Evolutionary conservation across 2,113 vertebrate genomes (phyloP), one percentile per base, ranked within the genome.

Genomic region (Geothlypis trichas): DNA sequence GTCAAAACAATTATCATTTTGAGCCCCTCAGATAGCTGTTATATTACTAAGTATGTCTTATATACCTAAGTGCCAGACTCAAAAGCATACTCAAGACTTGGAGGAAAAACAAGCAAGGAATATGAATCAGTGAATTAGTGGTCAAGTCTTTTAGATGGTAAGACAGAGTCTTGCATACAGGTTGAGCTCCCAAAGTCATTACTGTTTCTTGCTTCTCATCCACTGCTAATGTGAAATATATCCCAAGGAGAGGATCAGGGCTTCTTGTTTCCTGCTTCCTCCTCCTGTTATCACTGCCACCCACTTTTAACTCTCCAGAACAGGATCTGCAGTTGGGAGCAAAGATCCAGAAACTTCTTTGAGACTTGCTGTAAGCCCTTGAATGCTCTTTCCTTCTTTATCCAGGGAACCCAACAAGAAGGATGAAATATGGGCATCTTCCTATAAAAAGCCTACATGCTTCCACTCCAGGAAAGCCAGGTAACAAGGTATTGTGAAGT

Each of bases 1-100:
- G 89, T 89, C 68, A 84, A 90, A 94, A 58, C 22, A 86, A 80
- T 92, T 90, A 86, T 49, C 24, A 77, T 89, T 92, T 54, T 62
- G 55, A 92, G 17, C 46, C 31, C 10, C 24, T 89, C 31, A 44
- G 41, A 65, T 30, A 88, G 52, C 39, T 87, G 27, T 85, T 95
- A 21, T 27, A 18, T 59, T 78, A 75, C 35, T 67, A 72, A 90
- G 33, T 54, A 42, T 47, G 39, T 44, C 62, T 90, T 42, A 35
- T 15, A 24, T 52, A 46, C 33, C 30, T 35, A 83, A 87, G 7
- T 79, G 18, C 11, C 44, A 67, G 23, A 52, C 30, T 72, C 35
- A 73, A 87, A 92, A 65, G 46, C 1, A 0, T 47, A 39, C 75
- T 79, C 62, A 61, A 58, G 46, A 69, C 37, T 52, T 75, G 39